Evolutionary conservation across 2,113 vertebrate species (phyloP).

Genomic region (Gymnocephalus cernua): DNA sequence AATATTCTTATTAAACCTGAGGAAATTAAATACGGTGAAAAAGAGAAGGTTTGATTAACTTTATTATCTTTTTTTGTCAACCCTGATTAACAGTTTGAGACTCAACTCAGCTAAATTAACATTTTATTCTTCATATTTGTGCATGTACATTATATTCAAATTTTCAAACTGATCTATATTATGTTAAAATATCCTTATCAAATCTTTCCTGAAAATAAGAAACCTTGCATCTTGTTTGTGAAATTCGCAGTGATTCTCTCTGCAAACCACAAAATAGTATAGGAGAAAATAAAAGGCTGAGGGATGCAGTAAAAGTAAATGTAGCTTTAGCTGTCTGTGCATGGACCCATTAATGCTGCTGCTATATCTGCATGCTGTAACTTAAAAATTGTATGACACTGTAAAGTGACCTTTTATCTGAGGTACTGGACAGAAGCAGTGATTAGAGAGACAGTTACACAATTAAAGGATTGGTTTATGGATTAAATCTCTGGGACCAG

Average conservation of each 20-base stretch:
- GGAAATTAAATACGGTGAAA: slow-evolving; percentile 2
- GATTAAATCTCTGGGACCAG: slow-evolving; percentile 4
- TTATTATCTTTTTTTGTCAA: neutral
- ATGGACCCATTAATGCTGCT: neutral
- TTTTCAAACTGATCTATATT: too few species aligned
- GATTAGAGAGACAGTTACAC: slow-evolving; percentile 20
- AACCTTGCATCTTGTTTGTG: neutral
- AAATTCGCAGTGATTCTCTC: neutral
- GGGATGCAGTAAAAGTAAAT: neutral
- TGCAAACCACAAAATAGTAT: neutral
- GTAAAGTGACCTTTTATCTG: slow-evolving; percentile 13
- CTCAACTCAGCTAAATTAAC: too few species aligned
- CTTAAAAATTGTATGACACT: neutral
- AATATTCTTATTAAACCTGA: slow-evolving; percentile 14
- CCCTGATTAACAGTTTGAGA: neutral
- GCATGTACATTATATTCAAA: too few species aligned
- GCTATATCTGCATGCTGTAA: neutral
- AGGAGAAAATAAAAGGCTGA: neutral
- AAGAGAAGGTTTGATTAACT: slow-evolving; percentile 1
- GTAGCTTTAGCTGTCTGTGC: neutral
- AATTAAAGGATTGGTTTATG: slow-evolving; percentile 1
- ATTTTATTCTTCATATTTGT: too few species aligned
- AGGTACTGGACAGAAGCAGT: neutral
- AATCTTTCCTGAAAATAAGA: neutral
- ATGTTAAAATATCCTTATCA: too few species aligned